phyloP scores from a whole-genome alignment of 2,113 vertebrate species.

The Polypterus bichir region DNA sequence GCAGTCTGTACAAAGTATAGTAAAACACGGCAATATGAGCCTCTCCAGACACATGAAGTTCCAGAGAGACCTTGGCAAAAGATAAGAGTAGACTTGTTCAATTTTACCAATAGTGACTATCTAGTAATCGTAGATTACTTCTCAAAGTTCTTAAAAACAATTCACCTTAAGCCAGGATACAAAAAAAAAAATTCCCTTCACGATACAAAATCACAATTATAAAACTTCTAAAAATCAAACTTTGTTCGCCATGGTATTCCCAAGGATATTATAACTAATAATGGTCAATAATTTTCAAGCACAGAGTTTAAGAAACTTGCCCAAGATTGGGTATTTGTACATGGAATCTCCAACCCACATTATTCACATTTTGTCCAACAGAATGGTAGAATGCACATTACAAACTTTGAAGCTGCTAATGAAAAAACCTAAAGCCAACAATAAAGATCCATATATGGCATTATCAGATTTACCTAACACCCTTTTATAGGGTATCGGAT shows the following conservation, averaged over 20 bases:
- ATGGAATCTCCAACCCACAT: conserved; percentile 2
- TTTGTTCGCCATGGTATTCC: conserved; percentile 12
- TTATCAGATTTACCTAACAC: not conserved
- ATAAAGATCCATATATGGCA: not conserved
- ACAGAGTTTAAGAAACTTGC: conserved; percentile 5
- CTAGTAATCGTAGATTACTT: conserved; percentile 13
- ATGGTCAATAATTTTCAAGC: conserved; percentile 5
- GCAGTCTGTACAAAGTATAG: conserved; percentile 9
- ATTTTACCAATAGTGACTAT: conserved; percentile 8
- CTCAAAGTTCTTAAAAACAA: conserved; percentile 9
- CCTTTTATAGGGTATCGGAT: conserved; percentile 8
- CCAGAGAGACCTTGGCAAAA: conserved; percentile 16
- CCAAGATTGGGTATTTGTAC: conserved; percentile 9
- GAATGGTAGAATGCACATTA: conserved; percentile 9
- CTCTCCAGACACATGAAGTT: conserved; percentile 10
- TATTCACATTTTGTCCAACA: conserved; percentile 6
- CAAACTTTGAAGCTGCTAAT: conserved; percentile 11
- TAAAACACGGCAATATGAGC: conserved; percentile 8
- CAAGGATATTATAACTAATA: conserved; percentile 12
- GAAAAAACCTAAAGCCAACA: conserved; percentile 11
- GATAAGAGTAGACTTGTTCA: conserved; percentile 11
- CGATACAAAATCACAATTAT: not conserved
- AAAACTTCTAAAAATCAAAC: conserved; percentile 11
- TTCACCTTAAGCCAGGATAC: conserved; percentile 13
- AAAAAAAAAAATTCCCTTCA: conserved; percentile 5